phyloP scores from a whole-genome alignment of 2,797 vertebrate species.

The Tokudaia tokunoshimensis region DNA sequence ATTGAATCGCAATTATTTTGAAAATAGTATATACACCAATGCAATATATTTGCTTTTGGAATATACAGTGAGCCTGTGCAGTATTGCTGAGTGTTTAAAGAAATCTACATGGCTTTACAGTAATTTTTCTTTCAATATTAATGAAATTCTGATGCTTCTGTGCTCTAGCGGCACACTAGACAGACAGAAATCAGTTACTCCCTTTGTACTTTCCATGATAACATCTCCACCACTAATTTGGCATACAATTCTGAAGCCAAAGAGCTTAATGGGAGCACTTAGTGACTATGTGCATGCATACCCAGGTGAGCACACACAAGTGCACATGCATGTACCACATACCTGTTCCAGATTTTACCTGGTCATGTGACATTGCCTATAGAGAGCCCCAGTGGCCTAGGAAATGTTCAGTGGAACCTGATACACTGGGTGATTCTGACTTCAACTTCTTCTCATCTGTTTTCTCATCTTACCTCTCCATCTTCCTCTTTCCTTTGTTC shows the following conservation, averaged over 20 bases:
- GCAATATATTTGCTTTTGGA: background rate
- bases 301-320: conserved; percentile 47
- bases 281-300: conserved; percentile 28
- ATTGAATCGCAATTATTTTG: background rate
- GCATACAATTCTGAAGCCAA: conserved; percentile 60
- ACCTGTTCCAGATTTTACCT: background rate
- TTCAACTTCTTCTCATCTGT: conserved; percentile 38
- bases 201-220: conserved; percentile 84
- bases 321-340: conserved; percentile 31
- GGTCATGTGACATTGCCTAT: conserved; percentile 75
- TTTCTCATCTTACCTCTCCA: background rate
- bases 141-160: conserved; percentile 59
- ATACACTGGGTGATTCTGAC: conserved; percentile 40
- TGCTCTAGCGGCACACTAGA: conserved; percentile 54
- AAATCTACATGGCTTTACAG: conserved; percentile 24
- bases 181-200: conserved; percentile 37
- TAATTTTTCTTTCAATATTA: conserved; percentile 59
- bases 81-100: background rate
- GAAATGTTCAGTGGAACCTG: conserved; percentile 63
- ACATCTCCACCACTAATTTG: conserved; percentile 78
- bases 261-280: conserved; percentile 72
- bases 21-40: background rate
- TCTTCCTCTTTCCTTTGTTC: background rate
- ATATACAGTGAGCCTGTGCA: background rate
- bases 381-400: conserved; percentile 66